These are phyloP conservation scores for Mandrillus leucophaeus DNA, from an alignment of 2,113 vertebrate species.

Conservation along the genomic window DNA sequence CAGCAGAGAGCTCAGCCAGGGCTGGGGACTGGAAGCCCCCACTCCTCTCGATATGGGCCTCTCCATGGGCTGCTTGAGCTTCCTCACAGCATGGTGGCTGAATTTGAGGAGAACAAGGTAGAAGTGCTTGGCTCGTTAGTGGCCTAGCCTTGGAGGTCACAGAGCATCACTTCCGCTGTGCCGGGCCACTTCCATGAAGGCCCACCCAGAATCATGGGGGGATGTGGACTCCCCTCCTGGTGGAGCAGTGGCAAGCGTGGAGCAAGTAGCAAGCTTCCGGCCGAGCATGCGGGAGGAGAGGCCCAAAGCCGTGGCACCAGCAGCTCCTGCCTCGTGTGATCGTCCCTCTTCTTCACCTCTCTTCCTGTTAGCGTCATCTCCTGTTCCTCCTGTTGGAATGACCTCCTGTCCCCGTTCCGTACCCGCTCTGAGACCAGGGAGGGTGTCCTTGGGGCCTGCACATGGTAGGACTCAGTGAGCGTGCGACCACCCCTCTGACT, in stretches of 20 bases:
- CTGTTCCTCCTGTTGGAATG: not conserved
- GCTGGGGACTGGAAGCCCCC: not conserved
- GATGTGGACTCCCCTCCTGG: not conserved
- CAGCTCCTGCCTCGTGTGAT: not conserved
- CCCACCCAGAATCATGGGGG: not conserved
- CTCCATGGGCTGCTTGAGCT: not conserved
- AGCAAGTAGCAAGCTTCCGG: not conserved
- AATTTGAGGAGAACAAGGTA: not conserved
- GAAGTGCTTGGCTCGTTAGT: not conserved
- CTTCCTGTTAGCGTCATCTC: not conserved
- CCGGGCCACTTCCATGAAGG: not conserved
- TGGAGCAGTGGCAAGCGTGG: too few relatives aligned
- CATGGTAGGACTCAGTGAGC: not conserved
- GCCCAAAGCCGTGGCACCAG: not conserved
- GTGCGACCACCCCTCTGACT: rapidly evolving
- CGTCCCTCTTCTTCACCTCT: too few relatives aligned
- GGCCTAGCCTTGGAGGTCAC: not conserved
- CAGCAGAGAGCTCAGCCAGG: not conserved
- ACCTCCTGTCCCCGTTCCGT: not conserved
- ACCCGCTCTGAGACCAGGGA: not conserved
- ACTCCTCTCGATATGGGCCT: too few relatives aligned
- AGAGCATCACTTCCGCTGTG: not conserved
- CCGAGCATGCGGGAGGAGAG: not conserved
- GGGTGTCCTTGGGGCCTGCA: not conserved
- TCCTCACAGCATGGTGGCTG: not conserved